Base-by-base conservation (phyloP, 2,113 vertebrate genomes). In the Pionites leucogaster region DNA sequence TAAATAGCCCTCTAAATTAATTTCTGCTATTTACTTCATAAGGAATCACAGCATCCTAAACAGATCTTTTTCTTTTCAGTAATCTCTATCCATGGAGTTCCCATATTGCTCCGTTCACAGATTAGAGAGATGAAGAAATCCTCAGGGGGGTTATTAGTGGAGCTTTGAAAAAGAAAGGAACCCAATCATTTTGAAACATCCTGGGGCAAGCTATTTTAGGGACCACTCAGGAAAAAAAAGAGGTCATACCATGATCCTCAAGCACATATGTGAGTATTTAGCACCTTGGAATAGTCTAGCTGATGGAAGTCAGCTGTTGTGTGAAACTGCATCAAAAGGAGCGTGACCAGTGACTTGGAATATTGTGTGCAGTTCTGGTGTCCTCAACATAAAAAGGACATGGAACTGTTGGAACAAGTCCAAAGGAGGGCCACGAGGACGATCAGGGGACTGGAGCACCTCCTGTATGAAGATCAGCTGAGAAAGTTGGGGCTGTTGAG, bases 1-100 rank as follows among this genome's bases (percentile, higher is more conserved):
- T 84, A 94, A 95, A 92, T 46, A 87, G 82, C 77, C 33, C 62
- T 71, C 63, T 91, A 25, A 95, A 91, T 80, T 93, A 9, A 89
- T 91, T 88, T 59, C 88, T 5, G 24, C 59, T 63, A 46, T 17
- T 1, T 47, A 44, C 42, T 65, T 39, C 71, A 64, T 85, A 86
- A 76, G 57, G 67, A 74, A 15, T 53, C 13, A 23, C n/a, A 74
- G 60, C 63, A 53, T 69, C 74, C 63, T 33, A 50, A 53, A 50
- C 59, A 91, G 42, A 82, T 24, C 67, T 77, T 79, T 89, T 55
- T 63, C 65, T 59, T 68, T 65, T 35, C 67, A 86, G 62, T 84
- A 79, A 53, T 67, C 67, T 71, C 53, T 63, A 7, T 71, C 63
- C 41, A 25, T 63, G 67, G 74, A 94, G 52, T 72, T 83, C 35